A percentile compares a stretch with the other conserved stretches of the same genome.
These are phyloP conservation scores for Holcopasites calliopsidis DNA, from an alignment of 1,140 invertebrate genomes.

Conservation along the genomic window DNA sequence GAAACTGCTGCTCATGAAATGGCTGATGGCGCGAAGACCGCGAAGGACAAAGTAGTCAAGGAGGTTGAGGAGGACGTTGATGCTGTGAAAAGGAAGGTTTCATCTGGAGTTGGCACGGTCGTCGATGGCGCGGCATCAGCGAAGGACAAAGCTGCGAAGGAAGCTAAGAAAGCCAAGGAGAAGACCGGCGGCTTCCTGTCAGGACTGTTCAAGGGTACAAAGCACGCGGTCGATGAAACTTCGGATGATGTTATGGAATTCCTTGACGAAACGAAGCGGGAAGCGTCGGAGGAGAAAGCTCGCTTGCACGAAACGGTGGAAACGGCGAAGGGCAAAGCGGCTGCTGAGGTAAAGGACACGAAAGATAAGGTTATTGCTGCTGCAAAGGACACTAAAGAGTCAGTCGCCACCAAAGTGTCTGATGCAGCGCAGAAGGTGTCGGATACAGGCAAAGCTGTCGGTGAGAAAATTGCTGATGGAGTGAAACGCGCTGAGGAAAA, in stretches of 20 bases:
- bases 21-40: background rate
- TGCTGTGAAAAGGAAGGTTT: conserved; percentile 23
- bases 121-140: conserved; percentile 4
- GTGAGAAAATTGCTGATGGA: conserved; percentile 24
- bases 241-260: conserved; percentile 56
- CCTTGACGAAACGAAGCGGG: conserved; percentile 48
- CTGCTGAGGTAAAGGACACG: background rate
- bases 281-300: background rate
- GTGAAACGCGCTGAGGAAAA: conserved; percentile 15
- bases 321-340: background rate
- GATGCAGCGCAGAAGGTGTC: conserved; percentile 12
- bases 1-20: background rate
- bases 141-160: conserved; percentile 49
- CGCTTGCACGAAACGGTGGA: background rate
- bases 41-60: conserved; percentile 27
- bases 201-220: conserved; percentile 55
- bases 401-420: background rate
- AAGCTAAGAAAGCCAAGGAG: conserved; percentile 58
- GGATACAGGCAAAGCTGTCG: conserved; percentile 19
- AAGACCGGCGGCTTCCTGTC: conserved; percentile 59
- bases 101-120: background rate
- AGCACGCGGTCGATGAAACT: conserved; percentile 54
- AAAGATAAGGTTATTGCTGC: background rate
- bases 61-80: conserved; percentile 18
- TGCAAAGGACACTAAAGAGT: conserved; percentile 13